Conservation (phyloP, 2,113 vertebrate genomes). For the Sturnira hondurensis region DNA sequence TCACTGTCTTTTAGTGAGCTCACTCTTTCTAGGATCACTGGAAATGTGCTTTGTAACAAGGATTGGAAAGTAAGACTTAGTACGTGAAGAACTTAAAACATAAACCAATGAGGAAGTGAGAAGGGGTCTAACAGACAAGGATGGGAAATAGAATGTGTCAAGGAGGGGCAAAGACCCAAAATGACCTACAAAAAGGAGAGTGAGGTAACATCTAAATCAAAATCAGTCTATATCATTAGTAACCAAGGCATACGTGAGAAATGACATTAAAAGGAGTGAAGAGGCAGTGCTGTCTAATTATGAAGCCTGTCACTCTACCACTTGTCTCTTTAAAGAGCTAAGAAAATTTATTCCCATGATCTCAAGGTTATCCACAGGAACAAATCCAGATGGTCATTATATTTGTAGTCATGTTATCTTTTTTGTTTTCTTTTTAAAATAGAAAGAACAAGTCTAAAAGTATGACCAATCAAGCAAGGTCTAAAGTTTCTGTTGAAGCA, state of each 20-base stretch:
- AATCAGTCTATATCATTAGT: neutral
- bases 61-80: neutral
- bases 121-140: neutral
- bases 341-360: constrained; percentile 7
- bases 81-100: neutral
- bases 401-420: neutral
- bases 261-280: neutral
- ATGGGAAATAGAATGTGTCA: neutral
- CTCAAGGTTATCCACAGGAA: neutral
- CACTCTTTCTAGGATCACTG: neutral
- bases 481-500: neutral
- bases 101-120: neutral
- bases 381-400: neutral
- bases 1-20: neutral
- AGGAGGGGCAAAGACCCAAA: neutral
- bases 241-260: neutral
- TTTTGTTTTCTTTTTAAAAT: neutral
- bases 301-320: neutral
- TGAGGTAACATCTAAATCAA: neutral
- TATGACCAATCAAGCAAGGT: neutral
- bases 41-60: neutral
- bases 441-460: constrained; percentile 36
- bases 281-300: neutral
- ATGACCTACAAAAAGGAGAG: neutral
- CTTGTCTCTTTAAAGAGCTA: neutral